These are phyloP conservation scores for Morelia viridis DNA, from an alignment of 2,797 vertebrate species.

Conservation along the genomic window DNA sequence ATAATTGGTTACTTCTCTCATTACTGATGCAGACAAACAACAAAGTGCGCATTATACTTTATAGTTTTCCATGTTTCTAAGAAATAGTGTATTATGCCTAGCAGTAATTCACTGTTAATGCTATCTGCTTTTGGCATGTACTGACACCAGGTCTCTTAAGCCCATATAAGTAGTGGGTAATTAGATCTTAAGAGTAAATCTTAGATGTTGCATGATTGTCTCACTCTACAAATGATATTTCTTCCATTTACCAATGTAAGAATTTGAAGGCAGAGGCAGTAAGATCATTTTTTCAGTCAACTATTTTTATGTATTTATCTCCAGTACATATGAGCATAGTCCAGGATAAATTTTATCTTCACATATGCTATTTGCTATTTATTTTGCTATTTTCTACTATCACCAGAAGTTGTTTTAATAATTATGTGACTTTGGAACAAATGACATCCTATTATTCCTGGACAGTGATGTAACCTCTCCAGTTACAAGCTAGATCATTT, in stretches of 20 bases:
- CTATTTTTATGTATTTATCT: background rate
- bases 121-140: background rate
- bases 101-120: background rate
- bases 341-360: background rate
- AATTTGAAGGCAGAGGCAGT: background rate
- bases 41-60: background rate
- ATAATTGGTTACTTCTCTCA: background rate
- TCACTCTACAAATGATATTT: background rate
- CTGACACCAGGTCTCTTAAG: background rate
- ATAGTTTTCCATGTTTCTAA: background rate
- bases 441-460: background rate
- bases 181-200: background rate
- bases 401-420: background rate
- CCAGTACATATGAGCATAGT: background rate
- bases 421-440: background rate
- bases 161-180: background rate
- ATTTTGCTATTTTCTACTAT: background rate
- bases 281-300: background rate
- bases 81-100: background rate
- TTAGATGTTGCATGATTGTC: background rate
- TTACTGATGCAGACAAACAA: conserved; percentile 6
- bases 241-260: background rate
- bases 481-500: background rate
- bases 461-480: conserved; percentile 7
- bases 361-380: background rate